Base-by-base conservation (phyloP, 2,888 invertebrate genomes). In the Drosophila atripex region DNA sequence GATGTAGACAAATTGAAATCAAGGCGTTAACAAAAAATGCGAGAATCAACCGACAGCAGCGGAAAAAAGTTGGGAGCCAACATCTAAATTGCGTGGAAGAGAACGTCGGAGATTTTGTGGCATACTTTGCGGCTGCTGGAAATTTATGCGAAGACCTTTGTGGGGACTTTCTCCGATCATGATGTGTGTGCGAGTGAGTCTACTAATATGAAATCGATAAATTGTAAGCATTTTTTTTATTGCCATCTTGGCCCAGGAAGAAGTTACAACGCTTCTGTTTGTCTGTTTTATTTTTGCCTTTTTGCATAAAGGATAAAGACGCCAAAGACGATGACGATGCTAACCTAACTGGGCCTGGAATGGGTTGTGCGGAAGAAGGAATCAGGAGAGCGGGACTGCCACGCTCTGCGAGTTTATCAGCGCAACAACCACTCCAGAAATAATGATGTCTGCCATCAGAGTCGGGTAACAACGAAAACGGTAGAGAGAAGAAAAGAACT, bases 201-300 rank as follows among this genome's bases (percentile, higher is more conserved):
- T 54, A 35, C 69, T 85, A 82, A 82, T 82, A 88, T 78, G 75
- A 83, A 83, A 83, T 83, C 82, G 79, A 83, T 83, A 88, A 88
- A 88, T 73, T 71, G 76, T 76, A 74, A 78, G 77, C 68, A 65
- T 64, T 68, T 78, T 63, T 75, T 78, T 78, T 85, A 77, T 75
- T 71, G 69, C 58, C 80, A 56, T 54, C 61, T 55, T 32, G 55
- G 45, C 61, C 50, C 50, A 35, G 49, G 56, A 64, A 66, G 59
- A 59, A 45, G 49, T 47, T n/a, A 35, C 35, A 35, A 6, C 60
- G 69, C 57, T 65, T 66, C 47, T 66, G 70, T 70, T 80, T 53
- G 45, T 9, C 11, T 41, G 39, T 16, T 41, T 43, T 49, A 47
- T 45, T 47, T 54, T 47, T 25, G 23, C 16, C 30, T 59, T 78